These are phyloP conservation scores for Gastrophryne carolinensis DNA, from an alignment of 2,797 vertebrate genomes.

Conservation along the genomic window DNA sequence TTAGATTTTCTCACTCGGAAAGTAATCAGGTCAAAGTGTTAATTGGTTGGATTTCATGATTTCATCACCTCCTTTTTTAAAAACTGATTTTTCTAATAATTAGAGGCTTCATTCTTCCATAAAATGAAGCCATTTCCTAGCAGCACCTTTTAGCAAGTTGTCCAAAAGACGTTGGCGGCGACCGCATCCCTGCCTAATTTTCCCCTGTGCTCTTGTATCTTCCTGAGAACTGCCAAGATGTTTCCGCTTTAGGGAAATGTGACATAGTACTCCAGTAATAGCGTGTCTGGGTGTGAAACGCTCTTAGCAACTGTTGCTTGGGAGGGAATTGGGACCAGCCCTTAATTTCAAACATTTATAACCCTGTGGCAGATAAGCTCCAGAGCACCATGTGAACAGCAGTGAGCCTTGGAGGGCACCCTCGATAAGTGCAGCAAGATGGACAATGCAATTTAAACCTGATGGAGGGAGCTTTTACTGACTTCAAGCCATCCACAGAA, in stretches of 20 bases:
- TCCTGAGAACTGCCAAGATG: slow-evolving; percentile 13
- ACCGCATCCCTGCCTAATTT: slow-evolving; percentile 26
- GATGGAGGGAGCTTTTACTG: background rate
- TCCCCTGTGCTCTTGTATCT: background rate
- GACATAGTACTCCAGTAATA: slow-evolving; percentile 54
- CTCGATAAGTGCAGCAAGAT: background rate
- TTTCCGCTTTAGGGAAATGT: slow-evolving; percentile 28
- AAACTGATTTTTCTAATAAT: background rate
- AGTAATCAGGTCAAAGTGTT: too few species aligned
- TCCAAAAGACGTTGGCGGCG: background rate
- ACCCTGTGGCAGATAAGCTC: slow-evolving; percentile 54
- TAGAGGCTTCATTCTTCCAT: background rate
- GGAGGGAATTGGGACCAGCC: slow-evolving; percentile 68
- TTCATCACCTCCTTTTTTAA: background rate
- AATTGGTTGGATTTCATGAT: background rate
- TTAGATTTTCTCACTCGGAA: background rate
- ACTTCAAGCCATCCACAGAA: background rate
- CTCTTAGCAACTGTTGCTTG: slow-evolving; percentile 69
- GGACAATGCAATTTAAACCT: background rate
- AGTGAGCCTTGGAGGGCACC: slow-evolving; percentile 15
- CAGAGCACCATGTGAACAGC: slow-evolving; percentile 18
- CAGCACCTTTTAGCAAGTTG: background rate
- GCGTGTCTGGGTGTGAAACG: slow-evolving; percentile 61
- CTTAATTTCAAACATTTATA: slow-evolving; percentile 67
- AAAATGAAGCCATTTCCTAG: background rate